phyloP scores from a whole-genome alignment of 2,888 invertebrate species.

The Epinotia brunnichana region DNA sequence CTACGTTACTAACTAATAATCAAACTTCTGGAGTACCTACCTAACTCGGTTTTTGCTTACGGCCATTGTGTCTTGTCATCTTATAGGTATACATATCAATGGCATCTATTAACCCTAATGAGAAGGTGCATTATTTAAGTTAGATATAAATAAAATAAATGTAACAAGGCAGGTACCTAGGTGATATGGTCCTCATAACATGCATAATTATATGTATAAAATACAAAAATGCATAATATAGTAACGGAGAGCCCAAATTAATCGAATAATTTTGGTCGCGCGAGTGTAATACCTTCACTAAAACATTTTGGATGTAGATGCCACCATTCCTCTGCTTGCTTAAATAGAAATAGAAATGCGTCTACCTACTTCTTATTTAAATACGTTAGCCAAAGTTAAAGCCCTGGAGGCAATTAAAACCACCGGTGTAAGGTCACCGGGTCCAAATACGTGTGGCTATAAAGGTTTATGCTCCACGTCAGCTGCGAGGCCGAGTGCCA shows the following conservation, averaged over 20 bases:
- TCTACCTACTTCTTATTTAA: background rate
- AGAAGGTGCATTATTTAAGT: no score
- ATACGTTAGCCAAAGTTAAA: constrained; percentile 21
- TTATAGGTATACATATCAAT: no score
- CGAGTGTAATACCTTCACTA: no score
- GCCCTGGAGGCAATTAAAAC: constrained; percentile 32
- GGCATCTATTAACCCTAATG: no score
- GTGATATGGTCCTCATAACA: no score
- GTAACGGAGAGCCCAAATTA: no score
- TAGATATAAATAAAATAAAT: no score
- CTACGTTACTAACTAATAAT: background rate
- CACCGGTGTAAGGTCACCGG: constrained; percentile 70
- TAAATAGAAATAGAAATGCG: background rate
- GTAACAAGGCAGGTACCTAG: no score
- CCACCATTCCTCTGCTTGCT: background rate
- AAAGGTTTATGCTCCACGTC: constrained; percentile 78
- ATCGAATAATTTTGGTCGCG: no score
- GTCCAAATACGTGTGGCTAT: constrained; percentile 67
- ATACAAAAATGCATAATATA: no score
- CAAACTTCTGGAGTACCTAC: background rate
- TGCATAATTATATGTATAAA: no score
- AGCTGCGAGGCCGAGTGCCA: constrained; percentile 71
- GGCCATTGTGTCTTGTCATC: no score
- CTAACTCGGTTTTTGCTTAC: background rate
- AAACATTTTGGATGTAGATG: background rate